A percentile compares a stretch with the other conserved stretches of the same genome.
phyloP scores from a whole-genome alignment of 2,113 vertebrate genomes.

The Gymnarchus niloticus region DNA sequence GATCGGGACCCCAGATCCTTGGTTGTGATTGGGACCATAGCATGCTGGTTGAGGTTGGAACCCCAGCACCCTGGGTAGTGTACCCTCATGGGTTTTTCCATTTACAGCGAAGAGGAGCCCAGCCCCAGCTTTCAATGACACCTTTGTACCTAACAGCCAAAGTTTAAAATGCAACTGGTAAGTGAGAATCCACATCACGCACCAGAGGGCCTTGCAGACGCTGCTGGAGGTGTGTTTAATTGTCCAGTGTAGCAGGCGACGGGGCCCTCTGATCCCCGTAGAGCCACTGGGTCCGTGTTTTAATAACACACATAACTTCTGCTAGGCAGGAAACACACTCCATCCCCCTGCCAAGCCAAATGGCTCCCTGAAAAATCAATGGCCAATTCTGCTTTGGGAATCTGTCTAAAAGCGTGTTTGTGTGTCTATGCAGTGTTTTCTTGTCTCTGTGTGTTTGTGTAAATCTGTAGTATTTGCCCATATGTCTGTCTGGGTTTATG shows the following conservation, averaged over 20 bases:
- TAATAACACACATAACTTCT: conserved; percentile 23
- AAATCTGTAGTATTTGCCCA: neutral
- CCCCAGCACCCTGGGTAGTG: neutral
- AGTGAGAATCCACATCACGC: no score
- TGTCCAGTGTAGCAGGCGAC: neutral
- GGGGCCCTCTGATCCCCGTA: neutral
- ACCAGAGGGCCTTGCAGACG: neutral
- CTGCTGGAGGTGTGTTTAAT: neutral
- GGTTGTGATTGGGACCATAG: no score
- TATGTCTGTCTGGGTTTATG: neutral
- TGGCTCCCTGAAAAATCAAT: conserved; percentile 20
- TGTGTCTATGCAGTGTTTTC: neutral
- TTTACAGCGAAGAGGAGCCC: no score
- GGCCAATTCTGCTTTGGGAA: conserved; percentile 7
- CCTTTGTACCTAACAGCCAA: no score
- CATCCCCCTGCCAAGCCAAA: conserved; percentile 7
- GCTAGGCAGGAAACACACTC: conserved; percentile 7
- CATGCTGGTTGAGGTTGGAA: no score
- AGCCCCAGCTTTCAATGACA: no score
- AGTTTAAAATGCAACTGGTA: no score
- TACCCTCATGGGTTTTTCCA: no score
- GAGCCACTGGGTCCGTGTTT: neutral
- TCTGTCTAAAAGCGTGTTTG: neutral
- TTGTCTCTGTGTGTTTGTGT: neutral
- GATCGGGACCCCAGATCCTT: no score